These are phyloP conservation scores for Sarcophilus harrisii DNA, from an alignment of 2,797 vertebrate species.

Conservation along the genomic window DNA sequence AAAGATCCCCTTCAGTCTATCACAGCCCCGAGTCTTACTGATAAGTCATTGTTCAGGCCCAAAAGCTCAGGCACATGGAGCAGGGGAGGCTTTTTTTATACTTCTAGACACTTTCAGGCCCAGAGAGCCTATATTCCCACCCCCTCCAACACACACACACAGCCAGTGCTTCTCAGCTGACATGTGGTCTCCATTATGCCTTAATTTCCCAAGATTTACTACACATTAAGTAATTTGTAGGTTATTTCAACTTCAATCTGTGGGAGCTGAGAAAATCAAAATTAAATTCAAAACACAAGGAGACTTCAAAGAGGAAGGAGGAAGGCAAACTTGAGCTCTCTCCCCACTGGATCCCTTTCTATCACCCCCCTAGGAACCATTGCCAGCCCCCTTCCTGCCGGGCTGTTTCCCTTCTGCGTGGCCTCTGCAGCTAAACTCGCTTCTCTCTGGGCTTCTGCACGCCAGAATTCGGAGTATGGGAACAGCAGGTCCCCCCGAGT, in stretches of 20 bases:
- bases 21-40: not conserved
- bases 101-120: conserved; percentile 47
- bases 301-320: conserved; percentile 86
- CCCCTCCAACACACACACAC: conserved; percentile 50
- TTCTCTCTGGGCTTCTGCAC: not conserved
- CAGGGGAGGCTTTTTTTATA: accelerated
- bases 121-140: not conserved
- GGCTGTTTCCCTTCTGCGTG: not conserved
- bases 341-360: conserved; percentile 7
- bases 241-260: conserved; percentile 92
- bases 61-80: not conserved
- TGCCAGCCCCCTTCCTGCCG: not conserved
- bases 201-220: conserved; percentile 92
- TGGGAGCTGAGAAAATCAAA: conserved; percentile 90
- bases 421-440: not conserved
- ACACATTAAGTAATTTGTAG: conserved; percentile 94
- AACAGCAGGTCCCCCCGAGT: not conserved
- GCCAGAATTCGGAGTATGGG: not conserved
- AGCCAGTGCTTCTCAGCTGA: conserved; percentile 79
- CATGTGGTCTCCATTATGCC: conserved; percentile 92
- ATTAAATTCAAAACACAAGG: conserved; percentile 90
- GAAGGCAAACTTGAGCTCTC: conserved; percentile 59
- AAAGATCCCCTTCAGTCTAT: not conserved
- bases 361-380: not conserved
- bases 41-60: not conserved